Conservation (phyloP, 2,113 vertebrate species). For the Pygoscelis antarcticus region DNA sequence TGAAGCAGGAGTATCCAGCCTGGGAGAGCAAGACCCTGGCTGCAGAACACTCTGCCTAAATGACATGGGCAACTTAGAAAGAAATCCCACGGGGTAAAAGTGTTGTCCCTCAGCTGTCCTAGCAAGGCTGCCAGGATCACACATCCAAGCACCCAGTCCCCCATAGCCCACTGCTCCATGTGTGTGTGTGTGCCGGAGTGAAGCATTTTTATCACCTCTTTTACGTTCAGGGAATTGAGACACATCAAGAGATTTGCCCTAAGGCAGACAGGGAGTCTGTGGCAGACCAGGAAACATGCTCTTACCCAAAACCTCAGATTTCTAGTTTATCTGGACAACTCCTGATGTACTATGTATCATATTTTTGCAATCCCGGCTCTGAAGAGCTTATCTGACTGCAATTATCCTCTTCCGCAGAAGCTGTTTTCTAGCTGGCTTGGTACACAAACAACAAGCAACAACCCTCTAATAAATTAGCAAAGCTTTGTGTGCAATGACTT, state of each 20-base stretch:
- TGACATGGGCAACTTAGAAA: background rate
- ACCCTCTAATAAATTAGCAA: conserved; percentile 46
- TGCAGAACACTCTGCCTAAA: background rate
- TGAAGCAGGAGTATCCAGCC: background rate
- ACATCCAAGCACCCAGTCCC: background rate
- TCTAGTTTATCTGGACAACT: background rate
- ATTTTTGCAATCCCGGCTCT: background rate
- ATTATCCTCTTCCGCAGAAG: conserved; percentile 58
- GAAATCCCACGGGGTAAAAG: background rate
- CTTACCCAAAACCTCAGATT: background rate
- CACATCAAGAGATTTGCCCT: background rate
- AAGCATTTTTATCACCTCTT: background rate
- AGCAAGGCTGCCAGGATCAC: background rate
- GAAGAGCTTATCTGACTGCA: conserved; percentile 57
- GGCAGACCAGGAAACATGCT: background rate
- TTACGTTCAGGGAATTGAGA: background rate
- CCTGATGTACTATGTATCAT: background rate
- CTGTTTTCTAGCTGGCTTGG: conserved; percentile 47
- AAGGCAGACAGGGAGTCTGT: background rate
- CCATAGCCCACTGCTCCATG: rapidly evolving
- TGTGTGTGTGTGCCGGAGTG: background rate
- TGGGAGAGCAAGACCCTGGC: background rate
- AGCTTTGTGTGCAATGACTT: conserved; percentile 54
- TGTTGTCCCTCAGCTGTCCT: background rate
- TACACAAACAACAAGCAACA: conserved; percentile 59